Percentiles rank a stretch among this genome's conserved stretches.
Conservation (phyloP, 1,140 invertebrate species). For the Bombus picipes region DNA sequence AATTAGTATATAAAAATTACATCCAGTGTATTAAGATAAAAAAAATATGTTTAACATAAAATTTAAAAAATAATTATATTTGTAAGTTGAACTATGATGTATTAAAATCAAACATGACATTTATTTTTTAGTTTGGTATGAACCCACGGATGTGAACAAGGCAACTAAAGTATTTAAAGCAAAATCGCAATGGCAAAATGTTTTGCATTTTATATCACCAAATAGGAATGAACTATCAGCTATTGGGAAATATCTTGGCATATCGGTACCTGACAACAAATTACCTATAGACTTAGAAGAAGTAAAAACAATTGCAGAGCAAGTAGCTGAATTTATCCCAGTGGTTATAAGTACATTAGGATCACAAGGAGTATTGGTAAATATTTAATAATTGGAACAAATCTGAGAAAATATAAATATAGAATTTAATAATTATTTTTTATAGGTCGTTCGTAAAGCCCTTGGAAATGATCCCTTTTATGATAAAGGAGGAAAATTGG, state of each 20-base stretch:
- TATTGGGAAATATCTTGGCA: slow-evolving; percentile 74
- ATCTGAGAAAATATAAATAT: background rate
- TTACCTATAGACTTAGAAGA: slow-evolving; percentile 46
- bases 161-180: slow-evolving; percentile 83
- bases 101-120: background rate
- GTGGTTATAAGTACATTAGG: slow-evolving; percentile 79
- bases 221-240: slow-evolving; percentile 84
- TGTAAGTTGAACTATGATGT: background rate
- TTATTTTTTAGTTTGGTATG: slow-evolving; percentile 85
- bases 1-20: background rate
- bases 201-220: slow-evolving; percentile 84
- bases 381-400: slow-evolving; percentile 18
- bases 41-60: slow-evolving; percentile 27
- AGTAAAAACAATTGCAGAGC: slow-evolving; percentile 66
- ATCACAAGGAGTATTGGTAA: slow-evolving; percentile 78
- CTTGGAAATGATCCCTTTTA: slow-evolving; percentile 68
- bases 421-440: slow-evolving; percentile 26
- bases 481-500: slow-evolving; percentile 60
- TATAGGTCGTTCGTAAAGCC: slow-evolving; percentile 72
- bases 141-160: slow-evolving; percentile 85
- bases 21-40: background rate
- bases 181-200: slow-evolving; percentile 74
- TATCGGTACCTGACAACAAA: slow-evolving; percentile 58
- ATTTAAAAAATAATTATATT: background rate
- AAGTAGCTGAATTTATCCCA: slow-evolving; percentile 73